A percentile compares a stretch with the other conserved stretches of the same genome.
phyloP scores from a whole-genome alignment of 2,113 vertebrate genomes.

The Brachionichthys hirsutus region DNA sequence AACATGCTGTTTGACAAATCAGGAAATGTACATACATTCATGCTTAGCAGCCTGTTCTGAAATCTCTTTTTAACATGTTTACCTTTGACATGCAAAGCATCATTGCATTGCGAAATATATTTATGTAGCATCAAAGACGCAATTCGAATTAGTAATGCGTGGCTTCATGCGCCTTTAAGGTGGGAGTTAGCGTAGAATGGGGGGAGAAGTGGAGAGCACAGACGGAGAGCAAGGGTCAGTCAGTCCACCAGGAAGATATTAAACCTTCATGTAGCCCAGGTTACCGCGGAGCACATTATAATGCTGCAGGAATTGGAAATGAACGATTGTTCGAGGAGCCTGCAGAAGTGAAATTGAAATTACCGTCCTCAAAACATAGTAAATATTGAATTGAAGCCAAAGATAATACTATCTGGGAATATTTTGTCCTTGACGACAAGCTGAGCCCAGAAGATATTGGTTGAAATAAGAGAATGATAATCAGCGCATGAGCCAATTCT shows the following conservation, averaged over 20 bases:
- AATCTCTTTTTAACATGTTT: constrained; percentile 46
- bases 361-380: constrained; percentile 63
- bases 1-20: constrained; percentile 68
- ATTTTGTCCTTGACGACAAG: constrained; percentile 55
- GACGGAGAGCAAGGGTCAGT: constrained; percentile 35
- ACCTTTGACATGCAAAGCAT: constrained; percentile 35
- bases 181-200: constrained; percentile 18
- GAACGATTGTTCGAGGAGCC: constrained; percentile 57
- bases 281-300: constrained; percentile 35
- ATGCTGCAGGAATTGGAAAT: constrained; percentile 45
- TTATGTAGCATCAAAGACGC: not conserved
- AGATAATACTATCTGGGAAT: constrained; percentile 46
- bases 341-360: constrained; percentile 58
- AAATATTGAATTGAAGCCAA: constrained; percentile 70
- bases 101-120: constrained; percentile 11
- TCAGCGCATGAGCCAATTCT: constrained; percentile 32
- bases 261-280: constrained; percentile 47
- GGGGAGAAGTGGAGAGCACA: constrained; percentile 23
- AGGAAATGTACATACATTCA: constrained; percentile 51
- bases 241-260: constrained; percentile 27
- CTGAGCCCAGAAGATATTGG: constrained; percentile 47
- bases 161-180: constrained; percentile 21
- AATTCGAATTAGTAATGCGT: constrained; percentile 31
- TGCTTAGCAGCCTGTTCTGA: constrained; percentile 37
- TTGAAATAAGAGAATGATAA: constrained; percentile 52